Evolutionary conservation across 2,113 vertebrate genomes (phyloP).

Genomic region (Caretta caretta): DNA sequence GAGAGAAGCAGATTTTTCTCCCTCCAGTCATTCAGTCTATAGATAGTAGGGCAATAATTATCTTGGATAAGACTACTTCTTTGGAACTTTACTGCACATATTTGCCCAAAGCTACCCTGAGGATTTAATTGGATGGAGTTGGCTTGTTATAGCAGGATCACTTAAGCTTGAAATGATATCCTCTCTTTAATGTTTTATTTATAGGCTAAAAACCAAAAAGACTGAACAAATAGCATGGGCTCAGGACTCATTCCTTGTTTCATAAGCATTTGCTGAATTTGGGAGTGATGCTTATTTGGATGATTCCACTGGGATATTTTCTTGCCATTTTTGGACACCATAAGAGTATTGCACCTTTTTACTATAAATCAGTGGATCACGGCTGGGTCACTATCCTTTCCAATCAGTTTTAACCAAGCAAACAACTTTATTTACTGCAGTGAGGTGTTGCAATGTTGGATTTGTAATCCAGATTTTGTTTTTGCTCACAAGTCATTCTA

Average conservation of each 20-base stretch:
- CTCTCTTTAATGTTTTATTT: constrained; percentile 53
- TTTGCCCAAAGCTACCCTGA: constrained; percentile 53
- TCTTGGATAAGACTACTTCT: constrained; percentile 2
- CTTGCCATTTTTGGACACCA: neutral
- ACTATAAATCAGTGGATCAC: neutral
- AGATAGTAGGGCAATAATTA: constrained; percentile 35
- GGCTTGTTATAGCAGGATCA: constrained; percentile 55
- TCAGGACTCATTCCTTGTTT: neutral
- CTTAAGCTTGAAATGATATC: constrained; percentile 54
- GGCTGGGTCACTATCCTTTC: neutral
- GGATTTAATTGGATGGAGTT: constrained; percentile 61
- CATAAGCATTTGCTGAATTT: neutral
- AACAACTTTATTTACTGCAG: neutral
- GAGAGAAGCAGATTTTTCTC: neutral
- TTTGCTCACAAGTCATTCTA: neutral
- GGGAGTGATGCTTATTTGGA: neutral
- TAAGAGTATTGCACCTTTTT: neutral
- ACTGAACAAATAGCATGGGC: neutral
- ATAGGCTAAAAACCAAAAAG: constrained; percentile 8
- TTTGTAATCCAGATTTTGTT: neutral
- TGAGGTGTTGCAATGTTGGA: neutral
- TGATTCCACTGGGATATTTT: neutral
- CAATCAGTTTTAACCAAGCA: neutral
- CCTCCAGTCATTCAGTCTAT: neutral
- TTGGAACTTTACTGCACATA: constrained; percentile 1